Evolutionary conservation across 2,113 vertebrate genomes (phyloP), one percentile per base, ranked within the genome.

Genomic region (Ameiurus melas): DNA sequence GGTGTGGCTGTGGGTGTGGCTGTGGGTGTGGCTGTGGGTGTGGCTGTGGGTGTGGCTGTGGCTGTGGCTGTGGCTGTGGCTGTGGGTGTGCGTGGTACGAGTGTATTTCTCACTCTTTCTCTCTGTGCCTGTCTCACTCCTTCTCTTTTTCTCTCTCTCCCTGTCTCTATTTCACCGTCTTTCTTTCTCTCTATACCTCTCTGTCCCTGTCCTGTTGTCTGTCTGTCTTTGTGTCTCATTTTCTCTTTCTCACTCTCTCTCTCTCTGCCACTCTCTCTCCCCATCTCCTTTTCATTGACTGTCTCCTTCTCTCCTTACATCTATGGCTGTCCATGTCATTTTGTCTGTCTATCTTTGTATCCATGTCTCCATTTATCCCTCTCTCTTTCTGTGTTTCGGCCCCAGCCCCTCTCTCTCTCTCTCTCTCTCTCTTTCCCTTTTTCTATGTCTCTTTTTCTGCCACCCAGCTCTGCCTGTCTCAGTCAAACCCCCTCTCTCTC

Each of bases 251-350:
- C 2, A 2, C 27, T 64, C 17, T 20, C 19, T 58, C 19, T 19
- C 57, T 58, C 16, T 58, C 57, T 58, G 16, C 17, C 57, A 19
- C 17, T 58, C 19, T 58, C 57, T 58, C 57, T 20, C 57, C 1
- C 17, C 19, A 0, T 5, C 57, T 6, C 20, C 4, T 58, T 64
- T 10, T 27, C 62, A 13, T 25, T n/a, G 6, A 10, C 25, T 20
- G 5, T 19, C 19, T 73, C 33, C 20, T 22, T 39, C 36, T 39
- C 33, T 70, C 66, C 33, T 0, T 70, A 0, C 14, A 9, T 30
- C 4, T n/a, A 0, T 36, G 5, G 8, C 17, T 39, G 14, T 36
- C 5, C 6, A 5, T 36, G 0, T 8, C 70, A 9, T 0, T 20
- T 33, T 36, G 17, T 73, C 2, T 73, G 3, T 36, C 30, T 71